A percentile compares a stretch with the other conserved stretches of the same genome.
phyloP scores from a whole-genome alignment of 2,113 vertebrate genomes.

The Porphyrio hochstetteri region DNA sequence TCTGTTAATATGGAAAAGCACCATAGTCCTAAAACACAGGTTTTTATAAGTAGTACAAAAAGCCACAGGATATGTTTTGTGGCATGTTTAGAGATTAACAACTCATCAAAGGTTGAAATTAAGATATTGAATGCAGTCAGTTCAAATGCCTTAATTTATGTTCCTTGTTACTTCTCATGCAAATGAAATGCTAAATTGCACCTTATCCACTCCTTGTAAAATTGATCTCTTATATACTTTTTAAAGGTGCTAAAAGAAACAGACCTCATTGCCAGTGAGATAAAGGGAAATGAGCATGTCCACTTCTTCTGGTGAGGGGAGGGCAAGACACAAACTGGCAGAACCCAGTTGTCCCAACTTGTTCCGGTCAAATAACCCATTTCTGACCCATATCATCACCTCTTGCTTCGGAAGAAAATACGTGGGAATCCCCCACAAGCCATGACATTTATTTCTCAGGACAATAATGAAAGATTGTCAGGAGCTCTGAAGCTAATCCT shows the following conservation, averaged over 20 bases:
- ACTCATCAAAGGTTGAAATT: neutral
- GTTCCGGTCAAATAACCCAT: neutral
- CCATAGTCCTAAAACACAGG: neutral
- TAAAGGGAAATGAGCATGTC: neutral
- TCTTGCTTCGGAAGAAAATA: neutral
- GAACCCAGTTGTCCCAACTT: neutral
- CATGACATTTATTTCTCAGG: neutral
- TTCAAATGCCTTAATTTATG: neutral
- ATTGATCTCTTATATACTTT: neutral
- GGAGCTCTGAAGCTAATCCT: neutral
- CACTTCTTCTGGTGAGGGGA: rapidly evolving
- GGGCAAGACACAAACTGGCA: neutral
- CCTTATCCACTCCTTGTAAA: neutral
- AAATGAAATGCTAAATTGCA: neutral
- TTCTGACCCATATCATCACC: neutral
- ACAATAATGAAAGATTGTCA: neutral
- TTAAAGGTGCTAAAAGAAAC: neutral
- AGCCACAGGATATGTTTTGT: neutral
- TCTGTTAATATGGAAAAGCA: neutral
- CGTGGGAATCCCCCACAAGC: rapidly evolving
- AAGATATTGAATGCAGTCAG: neutral
- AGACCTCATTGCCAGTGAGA: neutral
- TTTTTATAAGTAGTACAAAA: neutral
- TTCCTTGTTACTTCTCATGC: neutral
- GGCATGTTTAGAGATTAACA: neutral